Conservation (phyloP, 2,113 vertebrate genomes). For the Pseudois nayaur region DNA sequence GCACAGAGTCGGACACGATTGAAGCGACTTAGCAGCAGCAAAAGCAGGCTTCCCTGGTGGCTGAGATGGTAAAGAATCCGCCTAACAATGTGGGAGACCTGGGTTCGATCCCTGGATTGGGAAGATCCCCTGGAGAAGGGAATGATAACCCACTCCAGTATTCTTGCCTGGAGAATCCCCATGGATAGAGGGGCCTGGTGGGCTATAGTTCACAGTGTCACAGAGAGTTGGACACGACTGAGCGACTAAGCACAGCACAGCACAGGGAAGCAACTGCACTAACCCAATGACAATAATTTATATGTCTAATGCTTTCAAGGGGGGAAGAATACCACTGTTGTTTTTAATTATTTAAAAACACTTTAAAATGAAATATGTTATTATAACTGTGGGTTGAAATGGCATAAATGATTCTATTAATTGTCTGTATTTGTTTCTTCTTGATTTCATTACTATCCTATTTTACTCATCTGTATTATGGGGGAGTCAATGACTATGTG, state of each 20-base stretch:
- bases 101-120: background rate
- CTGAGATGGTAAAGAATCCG: background rate
- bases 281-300: conserved; percentile 14
- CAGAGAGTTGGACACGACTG: background rate
- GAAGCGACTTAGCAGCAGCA: too few species aligned
- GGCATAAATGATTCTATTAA: conserved; percentile 9
- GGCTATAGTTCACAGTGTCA: background rate
- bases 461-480: background rate
- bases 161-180: background rate
- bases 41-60: background rate
- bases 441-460: background rate
- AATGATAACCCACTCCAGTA: background rate
- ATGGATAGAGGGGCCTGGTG: background rate
- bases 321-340: background rate
- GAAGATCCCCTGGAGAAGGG: background rate
- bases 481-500: background rate
- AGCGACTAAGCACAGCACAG: fast-evolving
- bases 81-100: background rate
- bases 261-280: background rate
- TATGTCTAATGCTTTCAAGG: background rate
- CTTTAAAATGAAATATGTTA: background rate
- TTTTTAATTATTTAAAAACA: conserved; percentile 38
- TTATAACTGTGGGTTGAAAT: background rate
- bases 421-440: background rate
- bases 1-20: fast-evolving